Conservation (phyloP, 1,140 invertebrate genomes). For the Melipona quadrifasciata region DNA sequence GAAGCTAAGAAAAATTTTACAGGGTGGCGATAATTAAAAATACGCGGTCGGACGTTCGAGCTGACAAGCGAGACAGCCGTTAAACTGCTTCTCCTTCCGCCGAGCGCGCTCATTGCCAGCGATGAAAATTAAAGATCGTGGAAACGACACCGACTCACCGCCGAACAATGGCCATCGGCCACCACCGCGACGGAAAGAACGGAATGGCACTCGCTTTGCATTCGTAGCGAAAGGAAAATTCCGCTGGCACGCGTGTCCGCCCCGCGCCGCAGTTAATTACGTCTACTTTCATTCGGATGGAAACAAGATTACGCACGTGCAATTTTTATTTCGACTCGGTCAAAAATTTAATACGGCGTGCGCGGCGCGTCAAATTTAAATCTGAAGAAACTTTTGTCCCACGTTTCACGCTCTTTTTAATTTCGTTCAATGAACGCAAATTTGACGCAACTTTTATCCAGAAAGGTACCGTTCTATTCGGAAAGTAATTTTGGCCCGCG, state of each 20-base stretch:
- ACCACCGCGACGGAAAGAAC: background rate
- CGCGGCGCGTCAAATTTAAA: too few relatives aligned
- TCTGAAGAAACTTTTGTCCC: too few relatives aligned
- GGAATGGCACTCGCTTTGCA: background rate
- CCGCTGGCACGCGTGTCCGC: background rate
- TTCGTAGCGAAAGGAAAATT: conserved; percentile 25
- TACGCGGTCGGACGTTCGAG: background rate
- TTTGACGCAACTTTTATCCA: too few relatives aligned
- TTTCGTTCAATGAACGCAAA: too few relatives aligned
- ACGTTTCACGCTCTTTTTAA: too few relatives aligned
- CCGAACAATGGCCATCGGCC: conserved; percentile 11
- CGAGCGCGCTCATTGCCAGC: conserved; percentile 20
- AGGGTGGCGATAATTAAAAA: conserved; percentile 25
- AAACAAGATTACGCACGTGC: too few relatives aligned
- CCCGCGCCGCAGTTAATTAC: too few relatives aligned
- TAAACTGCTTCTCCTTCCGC: conserved; percentile 18
- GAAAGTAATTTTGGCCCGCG: too few relatives aligned
- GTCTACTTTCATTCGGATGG: too few relatives aligned
- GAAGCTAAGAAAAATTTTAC: conserved; percentile 6
- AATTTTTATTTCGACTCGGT: too few relatives aligned
- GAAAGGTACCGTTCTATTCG: too few relatives aligned
- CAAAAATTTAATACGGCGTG: too few relatives aligned
- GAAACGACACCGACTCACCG: conserved; percentile 19
- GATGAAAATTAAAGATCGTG: conserved; percentile 46
- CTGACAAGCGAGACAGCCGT: conserved; percentile 26